Base-by-base conservation (phyloP, 2,113 vertebrate species). In the Ciconia boyciana region DNA sequence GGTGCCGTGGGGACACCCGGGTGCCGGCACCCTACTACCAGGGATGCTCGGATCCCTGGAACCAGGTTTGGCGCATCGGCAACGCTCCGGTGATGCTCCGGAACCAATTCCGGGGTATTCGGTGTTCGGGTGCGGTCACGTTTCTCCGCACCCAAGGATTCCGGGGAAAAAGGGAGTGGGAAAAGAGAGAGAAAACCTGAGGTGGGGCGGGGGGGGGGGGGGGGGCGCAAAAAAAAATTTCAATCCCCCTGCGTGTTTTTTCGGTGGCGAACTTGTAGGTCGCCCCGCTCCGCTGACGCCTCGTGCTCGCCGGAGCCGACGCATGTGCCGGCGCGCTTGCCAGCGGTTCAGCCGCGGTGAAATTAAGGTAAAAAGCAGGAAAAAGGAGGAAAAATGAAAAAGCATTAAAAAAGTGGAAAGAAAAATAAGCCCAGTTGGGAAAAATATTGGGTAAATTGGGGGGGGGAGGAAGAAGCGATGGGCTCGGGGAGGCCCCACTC, bases 401-500 rank as follows among this genome's bases (percentile, higher is more conserved):
- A 36, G 36, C 36, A 36, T 36, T 36, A 36, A 36, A 36, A 36
- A 36, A 36, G 36, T 36, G 36, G 36, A 36, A n/a, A 43, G 11
- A 18, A 26, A 36, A 62, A 62, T 19, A 51, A 70, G 9, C 34
- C 25, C 46, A 8, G n/a, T 52, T 52, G 46, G 66, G 10, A 28
- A 19, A 32, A 55, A 55, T 11, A 19, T 11, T 8, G 68, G 68
- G 21, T 39, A 31, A 52, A 29, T 19, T 29, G 41, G 36, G 15
- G 71, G 48, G 48, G 5, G 16, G 19, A 34, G 39, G 51, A 48
- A 65, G 34, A 16, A 46, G 34, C 32, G 48, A 55, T 16, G 90
- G 49, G 51, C 65, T 66, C 54, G 54, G 75, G 70, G 91, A 93
- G 91, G 94, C 88, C 91, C 84, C 91, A 82, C 75, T 89, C 84